Percentiles rank a stretch among this genome's conserved stretches.
phyloP scores from a whole-genome alignment of 2,797 vertebrate genomes.

The Microctenopoma stevenorrisi region DNA sequence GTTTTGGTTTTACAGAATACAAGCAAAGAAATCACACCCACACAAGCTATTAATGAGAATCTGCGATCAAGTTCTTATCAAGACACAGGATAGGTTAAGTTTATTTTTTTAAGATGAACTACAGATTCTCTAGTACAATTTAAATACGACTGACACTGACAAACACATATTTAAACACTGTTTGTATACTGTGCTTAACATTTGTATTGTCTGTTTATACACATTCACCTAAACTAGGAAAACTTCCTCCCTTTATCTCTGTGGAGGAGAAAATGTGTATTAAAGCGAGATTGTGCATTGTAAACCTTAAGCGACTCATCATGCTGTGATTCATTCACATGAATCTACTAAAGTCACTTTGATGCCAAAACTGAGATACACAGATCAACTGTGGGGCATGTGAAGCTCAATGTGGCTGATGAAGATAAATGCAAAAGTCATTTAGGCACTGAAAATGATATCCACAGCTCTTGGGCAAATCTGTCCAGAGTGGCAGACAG shows the following conservation, averaged over 20 bases:
- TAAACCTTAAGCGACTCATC: constrained; percentile 54
- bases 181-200: neutral
- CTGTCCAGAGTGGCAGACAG: constrained; percentile 63
- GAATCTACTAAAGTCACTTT: constrained; percentile 55
- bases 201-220: constrained; percentile 2
- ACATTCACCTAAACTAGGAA: constrained; percentile 8
- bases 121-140: neutral
- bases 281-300: constrained; percentile 34
- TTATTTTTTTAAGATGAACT: constrained; percentile 9
- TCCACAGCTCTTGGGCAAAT: constrained; percentile 66
- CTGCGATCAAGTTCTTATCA: constrained; percentile 1
- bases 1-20: constrained; percentile 1
- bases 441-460: constrained; percentile 62
- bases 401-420: constrained; percentile 72
- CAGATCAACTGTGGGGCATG: constrained; percentile 45
- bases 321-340: constrained; percentile 53
- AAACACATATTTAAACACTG: neutral
- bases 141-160: neutral
- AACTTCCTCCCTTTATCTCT: constrained; percentile 19
- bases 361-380: constrained; percentile 51
- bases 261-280: constrained; percentile 19
- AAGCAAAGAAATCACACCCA: neutral
- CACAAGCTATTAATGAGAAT: neutral
- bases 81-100: neutral
- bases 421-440: constrained; percentile 74